Base-by-base conservation (phyloP, 2,113 vertebrate species). In the Cyphomyrus discorhynchus region DNA sequence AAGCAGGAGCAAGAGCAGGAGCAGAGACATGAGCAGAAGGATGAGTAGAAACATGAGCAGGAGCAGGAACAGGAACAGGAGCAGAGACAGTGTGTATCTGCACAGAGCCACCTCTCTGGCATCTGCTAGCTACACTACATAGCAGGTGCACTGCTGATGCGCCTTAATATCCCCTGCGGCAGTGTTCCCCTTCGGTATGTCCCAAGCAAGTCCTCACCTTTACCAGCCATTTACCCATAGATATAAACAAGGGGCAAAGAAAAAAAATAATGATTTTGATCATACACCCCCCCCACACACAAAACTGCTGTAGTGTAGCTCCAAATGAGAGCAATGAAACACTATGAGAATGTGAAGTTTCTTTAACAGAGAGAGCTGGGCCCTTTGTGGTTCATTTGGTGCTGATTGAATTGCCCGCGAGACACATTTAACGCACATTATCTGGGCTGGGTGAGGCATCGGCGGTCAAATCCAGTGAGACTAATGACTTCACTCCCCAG, bases 351-450 rank as follows among this genome's bases (percentile, higher is more conserved):
- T 84, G 45, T 15, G 74, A 21, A 47, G 74, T 53, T 21, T 56
- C 88, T 35, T 82, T 52, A 53, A 47, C 49, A 19, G 77, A n/a
- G 49, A 17, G 49, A 82, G 21, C 35, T 13, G 19, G 87, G 49
- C 80, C 88, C 87, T 70, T 74, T 90, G 90, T 82, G 90, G 77
- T 88, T 88, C 86, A 70, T 91, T 88, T 50, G 80, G 50, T 19
- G 52, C 49, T 83, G 84, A 56, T 88, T 89, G 74, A 89, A 91
- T 82, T 83, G 74, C 85, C 31, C 13, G 21, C 84, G 24, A 88
- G 86, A 89, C 21, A 45, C 49, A 39, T 91, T 91, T 88, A 56
- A 88, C 50, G 85, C 70, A 2, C 58, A 91, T 91, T 70, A 91
- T 86, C 17, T 53, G 84, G 90, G 45, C 90, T 31, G 88, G 77